These are phyloP conservation scores for Drosophila percnosoma DNA, from an alignment of 2,888 invertebrate species.

Conservation along the genomic window DNA sequence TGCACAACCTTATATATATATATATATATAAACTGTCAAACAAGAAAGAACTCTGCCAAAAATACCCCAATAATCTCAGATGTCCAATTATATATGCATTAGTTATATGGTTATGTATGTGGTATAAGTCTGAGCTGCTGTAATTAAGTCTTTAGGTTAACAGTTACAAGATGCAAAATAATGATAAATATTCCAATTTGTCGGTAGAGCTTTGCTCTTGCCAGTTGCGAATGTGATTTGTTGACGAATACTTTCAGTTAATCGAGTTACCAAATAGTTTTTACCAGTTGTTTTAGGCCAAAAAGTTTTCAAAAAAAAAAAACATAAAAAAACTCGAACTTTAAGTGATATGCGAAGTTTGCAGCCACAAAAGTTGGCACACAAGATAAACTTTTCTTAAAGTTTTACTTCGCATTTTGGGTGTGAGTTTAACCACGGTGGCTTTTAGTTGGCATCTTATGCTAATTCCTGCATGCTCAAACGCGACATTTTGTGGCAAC, in stretches of 20 bases:
- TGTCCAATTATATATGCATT: neutral
- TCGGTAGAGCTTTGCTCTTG: neutral
- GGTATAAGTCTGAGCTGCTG: neutral
- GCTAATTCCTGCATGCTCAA: constrained; percentile 34
- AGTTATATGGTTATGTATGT: neutral
- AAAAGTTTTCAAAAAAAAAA: neutral
- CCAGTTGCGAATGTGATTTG: neutral
- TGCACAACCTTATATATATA: too few species aligned
- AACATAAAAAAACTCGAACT: constrained; percentile 1
- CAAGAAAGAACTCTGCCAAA: neutral
- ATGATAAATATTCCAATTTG: accelerated
- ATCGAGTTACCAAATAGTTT: neutral
- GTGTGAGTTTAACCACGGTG: constrained; percentile 24
- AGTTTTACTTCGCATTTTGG: constrained; percentile 23
- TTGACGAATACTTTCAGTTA: neutral
- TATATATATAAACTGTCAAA: neutral
- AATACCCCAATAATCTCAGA: neutral
- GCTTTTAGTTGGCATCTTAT: constrained; percentile 39
- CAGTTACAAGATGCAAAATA: neutral
- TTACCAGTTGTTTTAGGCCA: neutral
- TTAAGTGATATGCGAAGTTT: constrained; percentile 19
- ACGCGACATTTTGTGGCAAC: constrained; percentile 34
- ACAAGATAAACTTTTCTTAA: constrained; percentile 15
- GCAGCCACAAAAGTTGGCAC: constrained; percentile 22
- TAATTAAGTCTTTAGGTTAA: neutral